A percentile compares a stretch with the other conserved stretches of the same genome.
Evolutionary conservation across 2,797 vertebrate genomes (phyloP).

Genomic region (Chiloscyllium punctatum): DNA sequence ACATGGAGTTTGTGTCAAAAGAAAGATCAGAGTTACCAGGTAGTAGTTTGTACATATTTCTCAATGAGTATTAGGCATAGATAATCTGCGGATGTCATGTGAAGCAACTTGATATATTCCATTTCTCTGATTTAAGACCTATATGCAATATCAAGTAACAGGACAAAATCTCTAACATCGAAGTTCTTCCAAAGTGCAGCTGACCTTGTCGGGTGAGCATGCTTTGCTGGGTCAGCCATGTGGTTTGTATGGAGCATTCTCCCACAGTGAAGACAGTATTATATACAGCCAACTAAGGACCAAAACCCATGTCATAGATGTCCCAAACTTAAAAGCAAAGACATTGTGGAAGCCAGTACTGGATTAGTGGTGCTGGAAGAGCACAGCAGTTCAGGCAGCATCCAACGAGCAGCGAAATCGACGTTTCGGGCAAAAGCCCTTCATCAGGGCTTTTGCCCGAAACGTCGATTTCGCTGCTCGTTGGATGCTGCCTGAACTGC

Average conservation of each 20-base stretch:
- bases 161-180: background rate
- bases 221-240: background rate
- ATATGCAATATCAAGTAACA: background rate
- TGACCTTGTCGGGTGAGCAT: background rate
- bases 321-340: background rate
- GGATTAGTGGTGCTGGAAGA: no score
- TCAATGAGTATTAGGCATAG: background rate
- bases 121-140: background rate
- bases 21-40: background rate
- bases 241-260: background rate
- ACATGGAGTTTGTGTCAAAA: background rate
- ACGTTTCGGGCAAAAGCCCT: no score
- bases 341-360: background rate
- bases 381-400: no score
- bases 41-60: background rate
- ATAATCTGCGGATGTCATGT: background rate
- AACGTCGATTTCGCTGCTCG: no score
- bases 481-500: no score
- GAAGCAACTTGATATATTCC: background rate
- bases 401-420: no score
- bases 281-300: background rate
- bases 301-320: no score
- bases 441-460: no score
- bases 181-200: background rate
- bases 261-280: background rate